Evolutionary conservation across 2,797 vertebrate species (phyloP).

Genomic region (Botia kubotai): DNA sequence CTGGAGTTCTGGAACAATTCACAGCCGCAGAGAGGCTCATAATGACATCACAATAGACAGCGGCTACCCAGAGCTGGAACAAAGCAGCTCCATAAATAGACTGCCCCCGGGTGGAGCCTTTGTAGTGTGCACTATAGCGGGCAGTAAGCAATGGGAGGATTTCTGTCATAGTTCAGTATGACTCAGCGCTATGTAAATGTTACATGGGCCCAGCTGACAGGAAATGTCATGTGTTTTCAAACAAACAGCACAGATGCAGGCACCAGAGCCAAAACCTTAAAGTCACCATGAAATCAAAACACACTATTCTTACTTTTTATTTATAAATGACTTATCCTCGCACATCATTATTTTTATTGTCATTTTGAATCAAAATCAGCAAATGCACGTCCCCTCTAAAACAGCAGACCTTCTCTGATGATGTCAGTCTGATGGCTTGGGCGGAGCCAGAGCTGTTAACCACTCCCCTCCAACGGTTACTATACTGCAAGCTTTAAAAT

Average conservation of each 20-base stretch:
- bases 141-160: slow-evolving; percentile 16
- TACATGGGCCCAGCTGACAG: slow-evolving; percentile 28
- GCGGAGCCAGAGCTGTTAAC: too few relatives aligned
- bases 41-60: neutral
- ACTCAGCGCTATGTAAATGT: slow-evolving; percentile 40
- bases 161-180: slow-evolving; percentile 14
- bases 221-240: slow-evolving; percentile 47
- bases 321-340: too few relatives aligned
- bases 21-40: neutral
- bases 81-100: slow-evolving; percentile 14
- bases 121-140: slow-evolving; percentile 22
- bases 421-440: too few relatives aligned
- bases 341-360: too few relatives aligned
- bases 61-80: neutral
- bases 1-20: neutral
- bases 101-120: slow-evolving; percentile 1
- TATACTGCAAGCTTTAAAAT: too few relatives aligned
- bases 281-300: neutral
- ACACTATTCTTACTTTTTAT: too few relatives aligned
- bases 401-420: too few relatives aligned
- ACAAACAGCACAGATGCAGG: slow-evolving; percentile 3
- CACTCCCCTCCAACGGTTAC: too few relatives aligned
- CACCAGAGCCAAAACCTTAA: slow-evolving; percentile 8
- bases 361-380: too few relatives aligned
- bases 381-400: too few relatives aligned